Evolutionary conservation across 1,140 invertebrate species (phyloP).

Genomic region (Arion vulgaris): DNA sequence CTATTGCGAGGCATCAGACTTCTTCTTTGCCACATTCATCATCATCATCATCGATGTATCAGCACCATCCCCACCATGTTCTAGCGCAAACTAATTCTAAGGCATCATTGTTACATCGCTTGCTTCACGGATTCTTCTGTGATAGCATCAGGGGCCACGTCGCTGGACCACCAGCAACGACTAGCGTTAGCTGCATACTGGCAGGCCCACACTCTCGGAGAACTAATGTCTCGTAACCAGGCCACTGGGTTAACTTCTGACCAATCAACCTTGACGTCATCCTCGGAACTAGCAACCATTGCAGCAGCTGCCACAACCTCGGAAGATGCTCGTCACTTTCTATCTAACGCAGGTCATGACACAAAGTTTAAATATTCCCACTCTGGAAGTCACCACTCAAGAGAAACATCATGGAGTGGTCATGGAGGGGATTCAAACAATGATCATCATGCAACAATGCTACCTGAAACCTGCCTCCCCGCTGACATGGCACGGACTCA

Average conservation of each 20-base stretch:
- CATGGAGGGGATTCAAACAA: background rate
- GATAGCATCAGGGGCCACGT: background rate
- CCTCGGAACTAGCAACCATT: conserved; percentile 6
- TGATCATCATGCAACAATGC: conserved; percentile 8
- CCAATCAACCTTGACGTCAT: background rate
- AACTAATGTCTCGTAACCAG: conserved; percentile 8
- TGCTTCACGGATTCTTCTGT: background rate
- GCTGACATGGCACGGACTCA: conserved; percentile 8
- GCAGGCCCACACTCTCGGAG: conserved; percentile 18
- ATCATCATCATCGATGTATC: background rate
- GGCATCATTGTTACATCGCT: background rate
- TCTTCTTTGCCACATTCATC: background rate
- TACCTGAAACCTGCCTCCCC: conserved; percentile 20
- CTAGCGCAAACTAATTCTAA: background rate
- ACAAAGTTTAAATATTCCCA: background rate
- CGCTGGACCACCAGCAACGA: conserved; percentile 15
- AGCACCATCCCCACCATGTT: conserved; percentile 1
- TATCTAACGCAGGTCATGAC: background rate
- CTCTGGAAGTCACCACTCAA: background rate
- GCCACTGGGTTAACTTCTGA: conserved; percentile 3
- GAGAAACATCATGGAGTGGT: background rate
- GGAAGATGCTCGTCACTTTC: background rate
- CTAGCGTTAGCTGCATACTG: conserved; percentile 23
- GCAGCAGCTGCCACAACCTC: conserved; percentile 12
- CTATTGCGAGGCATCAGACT: background rate